Conservation (phyloP, 2,797 vertebrate genomes). For the Sphenodon punctatus region DNA sequence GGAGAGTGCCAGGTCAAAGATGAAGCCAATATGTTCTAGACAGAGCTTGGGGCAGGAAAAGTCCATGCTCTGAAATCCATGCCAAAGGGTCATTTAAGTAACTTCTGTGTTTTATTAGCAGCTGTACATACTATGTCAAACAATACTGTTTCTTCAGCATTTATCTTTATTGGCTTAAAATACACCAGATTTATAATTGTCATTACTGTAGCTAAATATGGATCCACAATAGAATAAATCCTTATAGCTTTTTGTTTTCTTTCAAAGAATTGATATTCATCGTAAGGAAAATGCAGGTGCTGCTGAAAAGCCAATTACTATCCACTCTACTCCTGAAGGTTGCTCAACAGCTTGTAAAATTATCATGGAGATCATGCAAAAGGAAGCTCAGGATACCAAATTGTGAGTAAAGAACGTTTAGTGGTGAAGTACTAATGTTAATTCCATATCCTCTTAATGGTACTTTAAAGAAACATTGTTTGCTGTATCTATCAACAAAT, state of each 20-base stretch:
- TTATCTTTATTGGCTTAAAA: no score
- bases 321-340: constrained; percentile 96
- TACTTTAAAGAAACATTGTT: background rate
- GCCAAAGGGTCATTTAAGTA: no score
- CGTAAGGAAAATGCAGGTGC: constrained; percentile 98
- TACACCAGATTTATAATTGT: no score
- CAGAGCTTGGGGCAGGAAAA: no score
- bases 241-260: constrained; percentile 16
- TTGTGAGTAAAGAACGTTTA: constrained; percentile 85
- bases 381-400: constrained; percentile 97
- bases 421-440: background rate
- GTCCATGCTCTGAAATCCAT: no score
- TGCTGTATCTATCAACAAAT: background rate
- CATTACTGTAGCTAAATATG: no score
- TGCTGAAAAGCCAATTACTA: constrained; percentile 97
- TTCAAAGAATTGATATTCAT: constrained; percentile 96
- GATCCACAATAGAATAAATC: no score
- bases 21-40: no score
- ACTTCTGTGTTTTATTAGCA: no score
- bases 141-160: no score
- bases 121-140: no score
- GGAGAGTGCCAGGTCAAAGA: background rate
- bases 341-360: constrained; percentile 93
- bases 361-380: constrained; percentile 99
- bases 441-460: background rate